Evolutionary conservation across 2,797 vertebrate species (phyloP), one percentile per base, ranked within the genome.

Genomic region (Setipinna tenuifilis): DNA sequence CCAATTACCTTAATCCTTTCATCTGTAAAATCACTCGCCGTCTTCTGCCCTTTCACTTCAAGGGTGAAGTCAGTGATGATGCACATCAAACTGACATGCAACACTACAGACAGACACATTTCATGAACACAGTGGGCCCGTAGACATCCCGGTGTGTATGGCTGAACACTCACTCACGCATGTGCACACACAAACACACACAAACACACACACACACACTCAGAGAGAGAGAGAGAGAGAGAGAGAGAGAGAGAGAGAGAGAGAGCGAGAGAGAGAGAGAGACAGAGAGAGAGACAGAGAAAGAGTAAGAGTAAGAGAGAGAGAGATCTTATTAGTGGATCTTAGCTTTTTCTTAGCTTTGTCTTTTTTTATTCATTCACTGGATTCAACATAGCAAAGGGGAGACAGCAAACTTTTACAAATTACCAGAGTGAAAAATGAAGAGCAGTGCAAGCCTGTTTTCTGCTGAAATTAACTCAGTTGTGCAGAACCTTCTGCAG

Each of bases 1-100:
- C 50, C 87, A 90, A 89, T 92, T 87, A 90, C 87, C 82, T 78
- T 21, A 62, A 86, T 81, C 85, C 92, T 93, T 92, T 93, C 88
- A 90, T 91, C 90, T 91, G 86, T 14, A 86, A 82, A 80, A 83
- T 25, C 65, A 83, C 75, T 84, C 83, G 2, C 83, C 1, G 62
- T 31, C 87, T 85, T 82, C 88, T 86, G 82, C 87, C 88, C 83
- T 87, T 83, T 86, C 83, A 68, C 88, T 88, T 90, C 87, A 89
- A 91, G 88, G 84, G 81, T 82, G 82, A 83, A 21, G n/a, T 82
- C 31, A 44, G 44, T 87, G 41, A 62, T 0, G 84, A 90, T 88
- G 28, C 62, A 41, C 71, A 78, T 84, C 44, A 68, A 21, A 25
- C 85, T 28, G 46, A 62, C 31, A 17, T 50, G 6, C 61, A 85